phyloP scores from a whole-genome alignment of 2,797 vertebrate species.

The Buceros bicornis region DNA sequence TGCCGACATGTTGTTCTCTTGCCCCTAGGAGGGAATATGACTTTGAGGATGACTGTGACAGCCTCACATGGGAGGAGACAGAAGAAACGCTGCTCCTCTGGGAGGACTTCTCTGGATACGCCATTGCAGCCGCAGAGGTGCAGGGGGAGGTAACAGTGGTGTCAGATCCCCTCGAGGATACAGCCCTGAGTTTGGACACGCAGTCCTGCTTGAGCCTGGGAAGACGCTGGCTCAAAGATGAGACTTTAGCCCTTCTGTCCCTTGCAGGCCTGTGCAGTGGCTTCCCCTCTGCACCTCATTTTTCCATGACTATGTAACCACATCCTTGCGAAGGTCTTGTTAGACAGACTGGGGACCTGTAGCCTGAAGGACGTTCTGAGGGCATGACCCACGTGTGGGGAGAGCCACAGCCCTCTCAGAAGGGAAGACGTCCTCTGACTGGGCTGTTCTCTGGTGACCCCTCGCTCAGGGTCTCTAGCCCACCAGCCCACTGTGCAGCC shows the following conservation, averaged over 20 bases:
- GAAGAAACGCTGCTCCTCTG: slow-evolving; percentile 96
- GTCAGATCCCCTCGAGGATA: neutral
- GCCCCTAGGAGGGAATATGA: slow-evolving; percentile 91
- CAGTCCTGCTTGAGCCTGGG: neutral
- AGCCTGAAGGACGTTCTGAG: neutral
- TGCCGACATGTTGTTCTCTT: slow-evolving; percentile 23
- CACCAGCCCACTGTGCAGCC: neutral
- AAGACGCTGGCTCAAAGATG: neutral
- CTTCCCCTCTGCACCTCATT: neutral
- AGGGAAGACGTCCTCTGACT: neutral
- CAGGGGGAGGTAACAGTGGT: slow-evolving; percentile 88
- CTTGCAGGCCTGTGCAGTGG: neutral
- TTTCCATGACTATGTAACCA: neutral
- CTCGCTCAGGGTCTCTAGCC: neutral
- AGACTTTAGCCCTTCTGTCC: neutral
- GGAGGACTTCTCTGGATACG: slow-evolving; percentile 97
- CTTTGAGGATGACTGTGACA: slow-evolving; percentile 98
- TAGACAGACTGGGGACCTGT: neutral
- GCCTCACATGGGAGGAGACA: slow-evolving; percentile 97
- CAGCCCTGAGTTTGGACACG: neutral
- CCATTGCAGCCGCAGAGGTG: slow-evolving; percentile 88
- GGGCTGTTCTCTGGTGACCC: neutral
- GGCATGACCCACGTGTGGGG: fast-evolving
- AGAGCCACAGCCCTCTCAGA: neutral
- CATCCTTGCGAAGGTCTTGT: neutral